Evolutionary conservation across 2,888 invertebrate species (phyloP).

Genomic region (Agriopis leucophaearia): DNA sequence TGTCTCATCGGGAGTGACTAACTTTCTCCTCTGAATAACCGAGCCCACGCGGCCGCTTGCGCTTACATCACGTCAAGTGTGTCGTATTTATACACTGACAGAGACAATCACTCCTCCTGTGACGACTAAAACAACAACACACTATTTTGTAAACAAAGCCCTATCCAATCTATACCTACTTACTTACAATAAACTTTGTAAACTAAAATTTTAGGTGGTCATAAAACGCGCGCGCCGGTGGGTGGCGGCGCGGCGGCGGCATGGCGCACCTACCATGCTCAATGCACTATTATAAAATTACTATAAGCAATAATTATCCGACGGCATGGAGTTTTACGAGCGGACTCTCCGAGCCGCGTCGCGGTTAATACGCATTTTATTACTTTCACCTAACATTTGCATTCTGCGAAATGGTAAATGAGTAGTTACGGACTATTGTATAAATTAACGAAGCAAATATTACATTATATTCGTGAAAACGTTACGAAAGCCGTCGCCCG

Average conservation of each 20-base stretch:
- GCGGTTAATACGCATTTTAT: conserved; percentile 58
- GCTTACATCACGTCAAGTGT: conserved; percentile 46
- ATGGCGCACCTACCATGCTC: conserved; percentile 16
- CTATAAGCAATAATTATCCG: conserved; percentile 32
- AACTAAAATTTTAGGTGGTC: conserved; percentile 16
- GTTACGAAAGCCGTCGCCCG: conserved; percentile 40
- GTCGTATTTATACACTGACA: conserved; percentile 47
- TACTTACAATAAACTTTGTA: conserved; percentile 28
- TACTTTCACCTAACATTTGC: conserved; percentile 52
- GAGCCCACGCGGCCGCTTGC: conserved; percentile 55
- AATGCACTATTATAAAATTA: conserved; percentile 35
- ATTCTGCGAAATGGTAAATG: conserved; percentile 50
- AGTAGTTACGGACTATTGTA: conserved; percentile 41
- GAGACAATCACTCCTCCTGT: conserved; percentile 19
- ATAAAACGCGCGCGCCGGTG: conserved; percentile 26
- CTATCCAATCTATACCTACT: conserved; percentile 14
- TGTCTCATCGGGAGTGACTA: conserved; percentile 55
- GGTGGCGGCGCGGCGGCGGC: conserved; percentile 21
- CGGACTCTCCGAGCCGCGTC: conserved; percentile 51
- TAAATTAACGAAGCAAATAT: conserved; percentile 42
- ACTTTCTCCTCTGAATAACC: conserved; percentile 62
- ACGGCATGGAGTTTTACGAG: conserved; percentile 52
- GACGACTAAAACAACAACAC: conserved; percentile 5
- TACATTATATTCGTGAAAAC: conserved; percentile 38
- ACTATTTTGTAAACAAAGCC: conserved; percentile 28